Conservation (phyloP, 1,140 invertebrate genomes). For the Sycophaga agraensis region DNA sequence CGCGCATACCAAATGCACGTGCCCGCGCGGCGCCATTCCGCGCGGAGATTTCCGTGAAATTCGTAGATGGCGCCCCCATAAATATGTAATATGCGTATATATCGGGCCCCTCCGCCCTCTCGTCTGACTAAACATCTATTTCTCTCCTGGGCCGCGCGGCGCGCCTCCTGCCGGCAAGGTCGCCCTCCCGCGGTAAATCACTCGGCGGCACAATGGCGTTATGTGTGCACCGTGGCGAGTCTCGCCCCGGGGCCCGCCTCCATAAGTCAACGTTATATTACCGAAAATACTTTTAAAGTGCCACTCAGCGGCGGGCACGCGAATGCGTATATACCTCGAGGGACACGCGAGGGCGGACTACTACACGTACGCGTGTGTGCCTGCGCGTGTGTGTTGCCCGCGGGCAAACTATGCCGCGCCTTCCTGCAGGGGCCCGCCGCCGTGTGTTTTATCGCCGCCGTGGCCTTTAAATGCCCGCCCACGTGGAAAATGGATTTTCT, state of each 20-base stretch:
- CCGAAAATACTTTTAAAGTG: conserved; percentile 58
- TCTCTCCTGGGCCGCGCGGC: conserved; percentile 38
- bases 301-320: conserved; percentile 38
- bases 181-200: conserved; percentile 59
- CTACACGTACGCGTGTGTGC: no score
- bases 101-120: conserved; percentile 34
- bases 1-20: no score
- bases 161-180: conserved; percentile 59
- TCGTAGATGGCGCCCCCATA: conserved; percentile 49
- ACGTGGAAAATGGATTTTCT: conserved; percentile 29
- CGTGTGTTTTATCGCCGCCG: conserved; percentile 31
- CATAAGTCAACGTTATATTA: conserved; percentile 58
- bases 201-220: conserved; percentile 58
- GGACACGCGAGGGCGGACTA: no score
- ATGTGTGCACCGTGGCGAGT: background rate
- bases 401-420: background rate
- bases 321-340: conserved; percentile 1
- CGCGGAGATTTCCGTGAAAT: conserved; percentile 53
- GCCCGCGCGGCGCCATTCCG: conserved; percentile 52
- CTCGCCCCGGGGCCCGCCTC: no score
- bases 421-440: conserved; percentile 1
- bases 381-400: no score
- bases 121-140: conserved; percentile 31
- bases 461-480: conserved; percentile 18
- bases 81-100: conserved; percentile 57